Evolutionary conservation across 2,797 vertebrate genomes (phyloP).

Genomic region (Microctenopoma lineatum): DNA sequence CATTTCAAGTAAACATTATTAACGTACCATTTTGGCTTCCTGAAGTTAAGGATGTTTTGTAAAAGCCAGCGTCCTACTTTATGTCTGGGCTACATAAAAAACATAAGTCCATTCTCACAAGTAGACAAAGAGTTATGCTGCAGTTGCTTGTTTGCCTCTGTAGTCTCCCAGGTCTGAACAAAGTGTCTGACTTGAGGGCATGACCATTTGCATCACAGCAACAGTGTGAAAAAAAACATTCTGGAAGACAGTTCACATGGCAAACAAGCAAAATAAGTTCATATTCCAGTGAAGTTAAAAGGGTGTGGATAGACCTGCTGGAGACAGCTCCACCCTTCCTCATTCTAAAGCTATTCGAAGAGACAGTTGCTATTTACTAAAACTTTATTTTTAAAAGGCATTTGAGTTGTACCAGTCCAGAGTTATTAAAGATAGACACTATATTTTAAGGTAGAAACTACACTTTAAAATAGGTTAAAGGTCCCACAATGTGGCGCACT

Average conservation of each 20-base stretch:
- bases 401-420: neutral
- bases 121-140: constrained; percentile 2
- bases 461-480: neutral
- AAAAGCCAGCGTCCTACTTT: constrained; percentile 9
- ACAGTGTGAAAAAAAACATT: constrained; percentile 15
- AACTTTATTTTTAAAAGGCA: constrained; percentile 3
- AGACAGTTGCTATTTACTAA: constrained; percentile 32
- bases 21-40: constrained; percentile 64
- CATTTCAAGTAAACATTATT: neutral
- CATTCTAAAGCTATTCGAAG: constrained; percentile 17
- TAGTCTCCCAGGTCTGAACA: constrained; percentile 30
- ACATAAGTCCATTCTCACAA: constrained; percentile 5
- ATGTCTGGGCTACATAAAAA: neutral
- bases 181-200: constrained; percentile 45
- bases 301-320: constrained; percentile 51
- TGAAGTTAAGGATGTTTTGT: constrained; percentile 9
- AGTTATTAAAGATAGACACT: neutral
- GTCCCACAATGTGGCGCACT: neutral
- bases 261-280: constrained; percentile 39
- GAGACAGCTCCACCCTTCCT: constrained; percentile 56
- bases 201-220: constrained; percentile 52
- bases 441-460: neutral
- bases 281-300: constrained; percentile 37
- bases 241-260: constrained; percentile 44
- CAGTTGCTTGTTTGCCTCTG: constrained; percentile 13